Base-by-base conservation (phyloP, 2,797 vertebrate genomes). In the Euthynnus affinis region DNA sequence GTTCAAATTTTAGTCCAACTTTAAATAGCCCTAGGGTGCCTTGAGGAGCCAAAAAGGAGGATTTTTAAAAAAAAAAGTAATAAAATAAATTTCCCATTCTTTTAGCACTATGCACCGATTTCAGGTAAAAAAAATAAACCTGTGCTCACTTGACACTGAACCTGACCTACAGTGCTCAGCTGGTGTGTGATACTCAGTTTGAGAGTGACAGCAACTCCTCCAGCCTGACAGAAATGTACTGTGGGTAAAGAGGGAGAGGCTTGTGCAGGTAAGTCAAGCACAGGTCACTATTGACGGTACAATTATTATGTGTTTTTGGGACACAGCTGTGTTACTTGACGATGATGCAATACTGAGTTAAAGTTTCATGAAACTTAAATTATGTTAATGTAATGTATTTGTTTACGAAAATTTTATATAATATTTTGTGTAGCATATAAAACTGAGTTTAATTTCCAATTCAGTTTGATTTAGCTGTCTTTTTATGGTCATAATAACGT, bases 151-250 rank as follows among this genome's bases (percentile, higher is more conserved):
- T 40, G 18, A n/a, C 23, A 23, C 52, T 57, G 57, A 68, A 64
- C 40, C 49, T 76, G 72, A 68, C 82, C 69, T 29, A 34, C 55
- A 44, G 48, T 4, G 55, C 42, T 27, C 13, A 0, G 34, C 49
- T 48, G 64, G 46, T 15, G 53, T 0, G 1, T 65, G 57, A 78
- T 12, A 32, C 40, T 62, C 34, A 76, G 71, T 46, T 56, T 70
- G 70, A 78, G 25, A 64, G n/a, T 49, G 25, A 79, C 80, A 67
- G 71, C 72, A 62, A 48, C 40, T 14, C 40, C 12, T 37, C 40
- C 5, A 14, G 55, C 17, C 66, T 34, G 70, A 56, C 22, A 40
- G 42, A 72, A 78, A 61, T 69, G 61, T 42, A 56, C 42, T 29
- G 13, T 62, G 67, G 58, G 60, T 79, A 55, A 75, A 66, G 27